Evolutionary conservation across 1,140 invertebrate genomes (phyloP).

Genomic region (Bombyx mori): ASM3026992v2 NC_085111.1:8880001-8880500

Average conservation of each 20-base stretch:
- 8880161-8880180: not conserved
- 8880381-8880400: conserved; percentile 59
- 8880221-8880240: not conserved
- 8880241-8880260: too few species aligned
- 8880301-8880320: conserved; percentile 47
- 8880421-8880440: conserved; percentile 67
- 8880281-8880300: conserved; percentile 51
- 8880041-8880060: too few species aligned
- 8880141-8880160: too few species aligned
- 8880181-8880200: not conserved
- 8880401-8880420: conserved; percentile 63
- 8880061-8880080: too few species aligned
- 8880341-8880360: conserved; percentile 22
- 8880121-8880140: too few species aligned
- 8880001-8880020: too few species aligned
- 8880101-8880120: too few species aligned
- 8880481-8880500: conserved; percentile 57
- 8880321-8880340: conserved; percentile 32
- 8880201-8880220: not conserved
- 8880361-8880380: conserved; percentile 38
- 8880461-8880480: conserved; percentile 68
- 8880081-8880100: too few species aligned
- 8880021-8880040: too few species aligned
- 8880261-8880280: conserved; percentile 41
- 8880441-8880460: conserved; percentile 60